Percentiles rank a stretch among this genome's conserved stretches.
Conservation (phyloP, 2,113 vertebrate species). For the Aleadryas rufinucha region DNA sequence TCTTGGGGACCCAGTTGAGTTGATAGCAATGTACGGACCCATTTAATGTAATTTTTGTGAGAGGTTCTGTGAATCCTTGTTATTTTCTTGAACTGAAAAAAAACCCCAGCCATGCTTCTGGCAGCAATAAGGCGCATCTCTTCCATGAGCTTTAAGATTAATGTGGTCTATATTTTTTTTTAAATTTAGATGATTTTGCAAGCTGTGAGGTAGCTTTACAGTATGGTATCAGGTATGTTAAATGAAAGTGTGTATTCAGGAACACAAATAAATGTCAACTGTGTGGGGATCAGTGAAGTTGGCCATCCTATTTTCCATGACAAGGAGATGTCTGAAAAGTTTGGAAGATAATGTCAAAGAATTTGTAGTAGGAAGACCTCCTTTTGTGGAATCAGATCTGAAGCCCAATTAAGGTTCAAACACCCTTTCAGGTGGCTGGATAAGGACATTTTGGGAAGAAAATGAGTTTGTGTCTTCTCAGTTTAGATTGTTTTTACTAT, state of each 20-base stretch:
- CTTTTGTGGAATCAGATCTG: neutral
- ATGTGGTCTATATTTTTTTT: neutral
- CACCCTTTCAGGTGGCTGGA: neutral
- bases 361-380: neutral
- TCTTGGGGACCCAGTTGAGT: neutral
- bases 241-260: neutral
- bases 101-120: neutral
- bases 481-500: neutral
- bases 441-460: neutral
- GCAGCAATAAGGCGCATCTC: neutral
- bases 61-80: conserved; percentile 17
- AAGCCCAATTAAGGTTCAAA: neutral
- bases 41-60: neutral
- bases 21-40: neutral
- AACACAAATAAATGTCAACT: neutral
- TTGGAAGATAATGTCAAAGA: neutral
- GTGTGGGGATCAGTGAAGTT: neutral
- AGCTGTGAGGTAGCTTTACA: neutral
- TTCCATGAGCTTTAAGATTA: neutral
- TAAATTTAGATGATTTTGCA: conserved; percentile 16
- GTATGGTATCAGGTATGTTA: neutral
- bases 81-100: neutral
- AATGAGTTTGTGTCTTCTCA: neutral
- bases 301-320: neutral
- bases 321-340: neutral